phyloP scores from a whole-genome alignment of 1,140 invertebrate genomes.

The Trissolcus basalis region DNA sequence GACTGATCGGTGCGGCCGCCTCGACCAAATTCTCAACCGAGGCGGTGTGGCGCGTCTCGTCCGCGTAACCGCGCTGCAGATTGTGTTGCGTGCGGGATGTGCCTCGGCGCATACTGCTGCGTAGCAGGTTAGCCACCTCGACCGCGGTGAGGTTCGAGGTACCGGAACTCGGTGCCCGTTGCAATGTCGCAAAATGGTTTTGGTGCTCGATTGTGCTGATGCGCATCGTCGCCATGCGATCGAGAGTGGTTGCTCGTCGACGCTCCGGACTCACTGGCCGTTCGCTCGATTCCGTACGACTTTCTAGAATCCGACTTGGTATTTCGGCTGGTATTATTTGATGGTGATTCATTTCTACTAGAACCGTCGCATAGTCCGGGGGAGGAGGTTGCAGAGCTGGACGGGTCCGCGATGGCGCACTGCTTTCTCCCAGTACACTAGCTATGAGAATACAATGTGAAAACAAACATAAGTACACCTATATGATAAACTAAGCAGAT shows the following conservation, averaged over 20 bases:
- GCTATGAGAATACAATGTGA: too few relatives aligned
- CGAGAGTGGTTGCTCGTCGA: conserved; percentile 60
- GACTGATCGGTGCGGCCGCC: conserved; percentile 78
- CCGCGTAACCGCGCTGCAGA: conserved; percentile 56
- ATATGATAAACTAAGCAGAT: too few relatives aligned
- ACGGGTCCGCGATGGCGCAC: conserved; percentile 30
- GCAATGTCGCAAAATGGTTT: conserved; percentile 37
- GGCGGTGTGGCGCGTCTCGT: conserved; percentile 68
- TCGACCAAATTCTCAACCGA: conserved; percentile 79
- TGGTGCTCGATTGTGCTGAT: conserved; percentile 44
- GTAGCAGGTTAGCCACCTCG: conserved; percentile 78
- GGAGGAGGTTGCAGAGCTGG: conserved; percentile 76
- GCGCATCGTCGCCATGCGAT: conserved; percentile 60
- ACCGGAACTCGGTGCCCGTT: conserved; percentile 22
- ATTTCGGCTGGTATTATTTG: conserved; percentile 41
- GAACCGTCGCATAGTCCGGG: conserved; percentile 80
- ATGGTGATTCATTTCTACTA: conserved; percentile 78
- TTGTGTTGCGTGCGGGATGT: conserved; percentile 65
- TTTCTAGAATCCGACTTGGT: conserved; percentile 12
- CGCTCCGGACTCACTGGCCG: conserved; percentile 2
- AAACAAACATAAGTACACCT: too few relatives aligned
- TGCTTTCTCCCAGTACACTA: conserved; percentile 48
- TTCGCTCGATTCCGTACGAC: conserved; percentile 13
- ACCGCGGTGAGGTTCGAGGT: conserved; percentile 76
- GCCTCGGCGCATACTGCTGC: conserved; percentile 78